These are phyloP conservation scores for Aphelenchoides fujianensis DNA, from an alignment of 1,140 invertebrate species.

Conservation along the genomic window DNA sequence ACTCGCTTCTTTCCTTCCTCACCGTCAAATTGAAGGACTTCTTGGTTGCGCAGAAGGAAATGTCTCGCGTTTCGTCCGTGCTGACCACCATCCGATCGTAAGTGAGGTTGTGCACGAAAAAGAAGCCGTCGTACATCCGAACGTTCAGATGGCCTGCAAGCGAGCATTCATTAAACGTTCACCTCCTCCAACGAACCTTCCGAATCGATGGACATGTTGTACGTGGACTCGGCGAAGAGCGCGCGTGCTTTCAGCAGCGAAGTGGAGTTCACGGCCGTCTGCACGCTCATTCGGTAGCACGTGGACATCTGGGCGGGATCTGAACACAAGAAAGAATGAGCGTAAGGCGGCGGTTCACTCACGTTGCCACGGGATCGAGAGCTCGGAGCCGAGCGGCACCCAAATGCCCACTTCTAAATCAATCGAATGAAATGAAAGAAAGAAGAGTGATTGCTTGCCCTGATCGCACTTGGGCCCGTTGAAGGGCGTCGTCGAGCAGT, in stretches of 20 bases:
- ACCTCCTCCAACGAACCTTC: slow-evolving; percentile 26
- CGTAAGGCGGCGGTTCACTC: background rate
- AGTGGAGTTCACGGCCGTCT: slow-evolving; percentile 44
- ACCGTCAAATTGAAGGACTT: slow-evolving; percentile 35
- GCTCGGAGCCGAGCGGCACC: slow-evolving; percentile 54
- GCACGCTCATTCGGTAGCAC: slow-evolving; percentile 57
- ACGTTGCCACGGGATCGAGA: slow-evolving; percentile 58
- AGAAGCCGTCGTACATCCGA: slow-evolving; percentile 58
- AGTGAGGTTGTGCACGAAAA: slow-evolving; percentile 52
- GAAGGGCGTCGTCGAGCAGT: slow-evolving; percentile 58
- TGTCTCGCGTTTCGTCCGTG: slow-evolving; percentile 56
- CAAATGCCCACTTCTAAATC: slow-evolving; percentile 60
- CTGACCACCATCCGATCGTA: slow-evolving; percentile 35
- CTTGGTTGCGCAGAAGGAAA: slow-evolving; percentile 50
- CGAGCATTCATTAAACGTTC: slow-evolving; percentile 6
- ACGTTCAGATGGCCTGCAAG: slow-evolving; percentile 51
- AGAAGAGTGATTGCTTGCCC: slow-evolving; percentile 32
- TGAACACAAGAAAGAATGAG: background rate
- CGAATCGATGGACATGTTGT: slow-evolving; percentile 50
- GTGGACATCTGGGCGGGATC: slow-evolving; percentile 55
- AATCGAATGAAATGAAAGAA: slow-evolving; percentile 11
- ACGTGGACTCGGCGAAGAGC: slow-evolving; percentile 58
- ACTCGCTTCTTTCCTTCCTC: background rate
- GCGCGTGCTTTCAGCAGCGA: slow-evolving; percentile 48
- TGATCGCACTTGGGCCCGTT: slow-evolving; percentile 55